Evolutionary conservation across 92 coral and sea anemone genomes (phyloP), one percentile per base, ranked within the genome.

Genomic region (Blastomussa wellsi): DNA sequence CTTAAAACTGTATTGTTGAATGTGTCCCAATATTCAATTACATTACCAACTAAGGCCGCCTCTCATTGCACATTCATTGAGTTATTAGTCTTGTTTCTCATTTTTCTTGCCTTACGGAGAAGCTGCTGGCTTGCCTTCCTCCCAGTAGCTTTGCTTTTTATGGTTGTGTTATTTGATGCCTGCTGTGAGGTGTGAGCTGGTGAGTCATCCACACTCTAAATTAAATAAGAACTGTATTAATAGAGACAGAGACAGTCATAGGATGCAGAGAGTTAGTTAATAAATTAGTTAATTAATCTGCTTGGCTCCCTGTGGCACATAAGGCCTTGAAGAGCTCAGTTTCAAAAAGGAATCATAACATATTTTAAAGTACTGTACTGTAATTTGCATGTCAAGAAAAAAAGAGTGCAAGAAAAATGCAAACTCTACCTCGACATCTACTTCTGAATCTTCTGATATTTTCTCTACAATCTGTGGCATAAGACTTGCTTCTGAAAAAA

Each of bases 391-490:
- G 29, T 57, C 29, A 57, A 5, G 65, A 57, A 57, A 12, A 29
- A 24, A 24, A 24, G 65, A 24, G 26, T 2, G 20, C 65, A 62
- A 62, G 31, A 26, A 2, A 26, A 4, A 15, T n/a, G 33, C 10
- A 26, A 26, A 9, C 31, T 28, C 15, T 84, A 93, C 97, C 97
- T 93, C 97, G 19, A 93, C 83, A 82, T 93, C 97, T 26, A 93
- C 95, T 70, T 93, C 97, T 17, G 90, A 79, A 76, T 93, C 97
- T 90, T 93, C 97, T 51, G 86, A 88, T 38, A 86, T 86, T 64
- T 86, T 84, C 66, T 93, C 91, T 66, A 93, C 85, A 36, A 93
- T 76, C 82, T 93, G 97, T 22, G 97, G 97, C 77, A 77, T 86
- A 79, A 93, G 76, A 69, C 82, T 78, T 33, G 84, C 81, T 38